Evolutionary conservation across 2,888 invertebrate genomes (phyloP).

Genomic region (Abscondita cerata): DNA sequence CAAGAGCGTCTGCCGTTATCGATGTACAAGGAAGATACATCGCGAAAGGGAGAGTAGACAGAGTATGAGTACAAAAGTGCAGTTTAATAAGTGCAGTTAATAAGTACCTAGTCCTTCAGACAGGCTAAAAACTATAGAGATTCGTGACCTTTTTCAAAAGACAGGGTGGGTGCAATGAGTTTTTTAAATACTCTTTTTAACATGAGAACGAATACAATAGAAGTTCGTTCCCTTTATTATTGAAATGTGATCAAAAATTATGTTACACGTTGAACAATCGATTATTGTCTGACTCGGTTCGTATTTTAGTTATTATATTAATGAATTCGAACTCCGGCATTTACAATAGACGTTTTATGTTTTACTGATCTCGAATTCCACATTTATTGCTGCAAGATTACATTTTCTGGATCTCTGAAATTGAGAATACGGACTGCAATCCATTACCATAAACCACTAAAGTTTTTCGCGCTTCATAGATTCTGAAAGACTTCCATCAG

Average conservation of each 20-base stretch:
- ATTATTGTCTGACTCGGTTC: conserved; percentile 3
- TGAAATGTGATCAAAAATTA: conserved; percentile 7
- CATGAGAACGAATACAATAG: conserved; percentile 3
- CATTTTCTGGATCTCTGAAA: conserved; percentile 25
- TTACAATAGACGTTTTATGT: conserved; percentile 13
- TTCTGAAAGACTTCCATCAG: conserved; percentile 33
- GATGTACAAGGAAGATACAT: conserved; percentile 20
- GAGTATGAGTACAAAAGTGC: conserved; percentile 33
- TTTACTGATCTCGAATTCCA: conserved; percentile 16
- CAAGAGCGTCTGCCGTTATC: conserved; percentile 20
- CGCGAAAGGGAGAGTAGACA: conserved; percentile 40
- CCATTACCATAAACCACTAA: conserved; percentile 35
- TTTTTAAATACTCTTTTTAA: conserved; percentile 8
- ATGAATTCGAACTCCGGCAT: conserved; percentile 12
- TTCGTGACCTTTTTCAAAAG: conserved; percentile 40
- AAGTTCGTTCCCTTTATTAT: conserved; percentile 5
- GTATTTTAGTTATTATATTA: conserved; percentile 11
- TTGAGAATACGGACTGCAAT: conserved; percentile 30
- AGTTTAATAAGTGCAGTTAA: conserved; percentile 37
- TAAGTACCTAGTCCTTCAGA: conserved; percentile 44
- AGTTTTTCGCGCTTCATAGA: conserved; percentile 33
- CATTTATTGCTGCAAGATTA: conserved; percentile 23
- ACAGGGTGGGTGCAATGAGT: conserved; percentile 19
- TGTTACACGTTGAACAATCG: conserved; percentile 5
- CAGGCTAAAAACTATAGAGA: conserved; percentile 40